Base-by-base conservation (phyloP, 2,113 vertebrate genomes). In the Polypterus bichir region DNA sequence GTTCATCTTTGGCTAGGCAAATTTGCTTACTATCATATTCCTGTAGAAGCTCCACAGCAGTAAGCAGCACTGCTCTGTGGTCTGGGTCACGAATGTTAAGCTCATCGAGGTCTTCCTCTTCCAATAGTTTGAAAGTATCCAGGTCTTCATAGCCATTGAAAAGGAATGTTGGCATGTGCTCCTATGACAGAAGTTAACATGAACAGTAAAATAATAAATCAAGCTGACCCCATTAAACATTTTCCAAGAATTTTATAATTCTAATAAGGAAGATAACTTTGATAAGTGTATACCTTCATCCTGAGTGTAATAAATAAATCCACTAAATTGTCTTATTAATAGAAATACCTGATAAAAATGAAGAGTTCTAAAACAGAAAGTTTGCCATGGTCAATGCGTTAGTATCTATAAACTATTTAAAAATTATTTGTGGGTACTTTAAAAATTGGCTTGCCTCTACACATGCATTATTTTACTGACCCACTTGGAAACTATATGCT, bases 141-240 rank as follows among this genome's bases (percentile, higher is more conserved):
- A 99, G 70, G 71, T 99, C 96, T 78, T 99, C 96, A 60, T 99
- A 99, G 7, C 96, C 96, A 49, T 99, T 99, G 76, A 99, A 96
- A 46, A 99, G 75, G 76, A 99, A 98, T 5, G 95, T 98, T 57
- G 96, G 95, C 94, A 97, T 97, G 76, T 98, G 94, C 69, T 99
- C 95, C 96, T 98, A 71, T 1, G 57, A 54, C 58, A 10, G 59
- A 4, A 45, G 54, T 44, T 48, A 6, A 8, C 44, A 61, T 11
- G 27, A 27, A 27, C 27, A 27, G 27, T 2, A 27, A 27, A 27
- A 27, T 27, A 27, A 27, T 27, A 27, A 27, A 8, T 53, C 7
- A 53, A 53, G 51, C 10, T 53, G 51, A 8, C 51, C 51, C 51
- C 51, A 53, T 27, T 53, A 4, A 54, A 11, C 53, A 6, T 54